Conservation (phyloP, 2,888 invertebrate species). For the Ennomos quercinarius region DNA sequence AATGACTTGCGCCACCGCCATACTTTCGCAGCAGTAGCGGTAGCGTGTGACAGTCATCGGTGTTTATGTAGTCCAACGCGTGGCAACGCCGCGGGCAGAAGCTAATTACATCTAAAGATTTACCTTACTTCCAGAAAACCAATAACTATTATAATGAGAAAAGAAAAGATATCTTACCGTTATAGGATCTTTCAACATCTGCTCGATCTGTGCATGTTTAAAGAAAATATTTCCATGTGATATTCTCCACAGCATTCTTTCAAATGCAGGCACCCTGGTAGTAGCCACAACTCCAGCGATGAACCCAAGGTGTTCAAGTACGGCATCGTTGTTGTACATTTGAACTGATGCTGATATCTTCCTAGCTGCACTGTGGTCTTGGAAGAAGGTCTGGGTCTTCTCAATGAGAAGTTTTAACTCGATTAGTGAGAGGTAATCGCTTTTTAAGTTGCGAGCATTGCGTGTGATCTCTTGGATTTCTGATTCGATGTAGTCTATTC, state of each 20-base stretch:
- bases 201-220: constrained; percentile 78
- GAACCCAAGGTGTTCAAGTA: constrained; percentile 75
- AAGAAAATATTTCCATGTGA: constrained; percentile 82
- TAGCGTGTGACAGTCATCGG: no score
- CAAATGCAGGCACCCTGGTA: constrained; percentile 72
- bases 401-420: constrained; percentile 76
- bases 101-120: no score
- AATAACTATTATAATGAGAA: no score
- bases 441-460: constrained; percentile 77
- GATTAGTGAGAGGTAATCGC: constrained; percentile 73
- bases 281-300: constrained; percentile 79
- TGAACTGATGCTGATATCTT: constrained; percentile 79
- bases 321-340: constrained; percentile 74
- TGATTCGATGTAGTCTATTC: constrained; percentile 82
- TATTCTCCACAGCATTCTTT: constrained; percentile 81
- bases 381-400: constrained; percentile 79
- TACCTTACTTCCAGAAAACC: no score
- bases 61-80: no score
- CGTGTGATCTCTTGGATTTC: constrained; percentile 80
- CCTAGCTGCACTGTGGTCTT: constrained; percentile 86
- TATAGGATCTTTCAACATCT: constrained; percentile 73
- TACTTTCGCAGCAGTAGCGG: no score
- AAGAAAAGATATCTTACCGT: constrained; percentile 59
- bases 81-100: no score
- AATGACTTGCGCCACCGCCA: no score